These are phyloP conservation scores for Montipora cactus DNA, from an alignment of 64 coral and sea anemone genomes.

Conservation along the genomic window DNA sequence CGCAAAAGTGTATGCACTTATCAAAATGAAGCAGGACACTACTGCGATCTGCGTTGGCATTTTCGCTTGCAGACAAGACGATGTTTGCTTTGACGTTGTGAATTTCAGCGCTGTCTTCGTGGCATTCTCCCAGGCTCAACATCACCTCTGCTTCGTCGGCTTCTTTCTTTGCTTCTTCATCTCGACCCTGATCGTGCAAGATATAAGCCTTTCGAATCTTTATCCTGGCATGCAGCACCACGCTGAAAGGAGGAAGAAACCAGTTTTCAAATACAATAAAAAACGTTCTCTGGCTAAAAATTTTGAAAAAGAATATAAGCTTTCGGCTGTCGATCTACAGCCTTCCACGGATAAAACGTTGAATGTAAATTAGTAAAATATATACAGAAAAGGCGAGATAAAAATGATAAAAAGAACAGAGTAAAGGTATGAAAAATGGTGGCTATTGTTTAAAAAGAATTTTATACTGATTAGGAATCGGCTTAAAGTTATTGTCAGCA, in stretches of 20 bases:
- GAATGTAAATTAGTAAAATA: no score
- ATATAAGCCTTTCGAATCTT: constrained; percentile 50
- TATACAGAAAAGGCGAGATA: no score
- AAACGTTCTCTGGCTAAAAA: no score
- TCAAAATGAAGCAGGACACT: constrained; percentile 20
- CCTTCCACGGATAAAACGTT: no score
- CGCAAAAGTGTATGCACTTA: constrained; percentile 29
- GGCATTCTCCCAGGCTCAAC: constrained; percentile 38
- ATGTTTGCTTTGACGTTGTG: constrained; percentile 60
- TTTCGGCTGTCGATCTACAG: no score
- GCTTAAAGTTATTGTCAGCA: no score
- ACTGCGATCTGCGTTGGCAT: constrained; percentile 4
- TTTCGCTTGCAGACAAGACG: constrained; percentile 27
- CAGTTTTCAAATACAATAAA: neutral
- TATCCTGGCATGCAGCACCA: constrained; percentile 44
- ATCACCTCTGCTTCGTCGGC: constrained; percentile 39
- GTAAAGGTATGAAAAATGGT: no score
- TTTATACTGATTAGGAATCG: no score
- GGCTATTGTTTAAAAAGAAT: no score
- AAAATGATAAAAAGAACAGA: no score
- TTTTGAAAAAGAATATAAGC: no score
- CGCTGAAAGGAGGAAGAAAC: no score
- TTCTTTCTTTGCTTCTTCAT: constrained; percentile 52
- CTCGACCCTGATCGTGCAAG: constrained; percentile 23
- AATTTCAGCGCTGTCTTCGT: constrained; percentile 49